Conservation (phyloP, 2,797 vertebrate species). For the Pseudochaenichthys georgianus region DNA sequence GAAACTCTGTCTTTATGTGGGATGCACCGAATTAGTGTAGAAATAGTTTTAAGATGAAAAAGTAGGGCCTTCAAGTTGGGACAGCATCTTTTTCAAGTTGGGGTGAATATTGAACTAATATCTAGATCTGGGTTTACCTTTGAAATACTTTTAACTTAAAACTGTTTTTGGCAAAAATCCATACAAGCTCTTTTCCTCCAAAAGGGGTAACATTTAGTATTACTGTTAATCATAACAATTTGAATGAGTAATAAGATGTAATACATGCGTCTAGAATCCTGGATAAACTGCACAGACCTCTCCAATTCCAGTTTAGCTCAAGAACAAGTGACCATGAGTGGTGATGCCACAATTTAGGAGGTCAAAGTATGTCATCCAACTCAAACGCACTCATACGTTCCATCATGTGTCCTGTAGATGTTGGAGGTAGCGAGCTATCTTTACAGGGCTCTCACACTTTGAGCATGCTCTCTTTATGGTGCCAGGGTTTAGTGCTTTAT, state of each 20-base stretch:
- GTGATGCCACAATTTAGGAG: background rate
- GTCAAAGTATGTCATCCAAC: background rate
- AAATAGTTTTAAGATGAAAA: background rate
- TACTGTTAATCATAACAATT: background rate
- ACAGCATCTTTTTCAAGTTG: background rate
- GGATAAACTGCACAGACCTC: background rate
- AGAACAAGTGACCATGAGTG: background rate
- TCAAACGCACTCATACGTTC: background rate
- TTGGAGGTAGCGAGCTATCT: slow-evolving; percentile 28
- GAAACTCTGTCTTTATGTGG: background rate
- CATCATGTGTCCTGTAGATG: background rate
- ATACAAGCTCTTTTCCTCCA: background rate
- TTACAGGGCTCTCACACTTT: slow-evolving; percentile 28
- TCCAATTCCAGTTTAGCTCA: background rate
- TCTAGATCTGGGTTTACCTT: background rate
- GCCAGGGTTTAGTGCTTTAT: slow-evolving; percentile 42
- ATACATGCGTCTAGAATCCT: background rate
- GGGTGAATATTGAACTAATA: background rate
- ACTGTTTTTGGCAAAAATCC: too few relatives aligned
- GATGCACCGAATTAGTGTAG: background rate
- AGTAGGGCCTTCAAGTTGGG: background rate
- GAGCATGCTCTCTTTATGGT: slow-evolving; percentile 44
- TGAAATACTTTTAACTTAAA: too few relatives aligned
- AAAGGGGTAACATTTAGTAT: background rate
- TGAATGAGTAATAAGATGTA: background rate